A percentile compares a stretch with the other conserved stretches of the same genome.
Conservation (phyloP, 2,113 vertebrate species). For the Urocolius indicus region DNA sequence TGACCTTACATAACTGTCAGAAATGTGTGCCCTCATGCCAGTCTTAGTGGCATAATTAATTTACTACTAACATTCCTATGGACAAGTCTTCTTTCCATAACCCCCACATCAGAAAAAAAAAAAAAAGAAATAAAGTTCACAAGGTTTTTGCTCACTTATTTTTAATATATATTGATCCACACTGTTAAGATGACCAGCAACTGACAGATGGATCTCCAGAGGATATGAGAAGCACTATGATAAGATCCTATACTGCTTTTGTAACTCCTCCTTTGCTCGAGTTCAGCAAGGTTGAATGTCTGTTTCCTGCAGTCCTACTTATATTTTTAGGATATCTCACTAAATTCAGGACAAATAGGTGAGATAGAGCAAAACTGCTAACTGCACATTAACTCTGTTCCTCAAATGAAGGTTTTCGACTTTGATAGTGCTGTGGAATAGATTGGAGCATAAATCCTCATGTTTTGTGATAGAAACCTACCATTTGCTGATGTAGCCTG, state of each 20-base stretch:
- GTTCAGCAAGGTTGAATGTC: background rate
- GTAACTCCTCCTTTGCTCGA: background rate
- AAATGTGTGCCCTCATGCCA: background rate
- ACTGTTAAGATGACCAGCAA: background rate
- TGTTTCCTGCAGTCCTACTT: background rate
- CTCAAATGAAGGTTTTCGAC: slow-evolving; percentile 33
- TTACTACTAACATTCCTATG: background rate
- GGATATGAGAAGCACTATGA: background rate
- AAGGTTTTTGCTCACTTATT: background rate
- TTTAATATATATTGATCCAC: slow-evolving; percentile 25
- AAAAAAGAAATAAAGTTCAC: background rate
- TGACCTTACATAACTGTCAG: background rate
- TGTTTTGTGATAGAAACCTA: slow-evolving; percentile 57
- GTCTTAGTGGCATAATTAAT: background rate
- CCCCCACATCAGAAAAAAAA: background rate
- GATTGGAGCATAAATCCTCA: slow-evolving; percentile 56
- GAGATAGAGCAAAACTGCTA: slow-evolving; percentile 52
- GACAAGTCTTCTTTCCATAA: background rate
- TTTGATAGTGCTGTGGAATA: slow-evolving; percentile 23
- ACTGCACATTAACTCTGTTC: slow-evolving; percentile 48
- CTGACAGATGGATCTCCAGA: slow-evolving; percentile 20
- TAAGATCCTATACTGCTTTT: background rate
- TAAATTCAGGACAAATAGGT: slow-evolving; percentile 53
- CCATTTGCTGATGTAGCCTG: slow-evolving; percentile 45
- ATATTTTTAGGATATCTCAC: slow-evolving; percentile 34